Evolutionary conservation across 2,888 invertebrate species (phyloP).

Genomic region (Eupithecia subfuscata): DNA sequence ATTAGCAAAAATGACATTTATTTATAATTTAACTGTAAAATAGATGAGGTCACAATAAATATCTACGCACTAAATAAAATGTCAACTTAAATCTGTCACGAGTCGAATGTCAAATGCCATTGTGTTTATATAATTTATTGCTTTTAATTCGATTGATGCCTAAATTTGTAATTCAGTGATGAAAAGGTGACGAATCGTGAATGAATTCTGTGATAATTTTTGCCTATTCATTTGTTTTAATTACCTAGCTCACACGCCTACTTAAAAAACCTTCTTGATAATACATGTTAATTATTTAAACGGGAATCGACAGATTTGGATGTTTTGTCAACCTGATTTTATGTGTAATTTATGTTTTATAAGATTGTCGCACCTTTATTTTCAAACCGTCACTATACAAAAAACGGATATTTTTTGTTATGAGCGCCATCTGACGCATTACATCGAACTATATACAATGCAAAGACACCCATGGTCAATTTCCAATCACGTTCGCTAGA

Average conservation of each 20-base stretch:
- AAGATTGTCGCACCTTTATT: too few relatives aligned
- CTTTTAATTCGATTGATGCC: not conserved
- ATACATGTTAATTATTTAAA: not conserved
- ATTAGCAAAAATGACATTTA: constrained; percentile 35
- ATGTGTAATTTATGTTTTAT: too few relatives aligned
- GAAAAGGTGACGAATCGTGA: not conserved
- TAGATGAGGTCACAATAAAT: constrained; percentile 17
- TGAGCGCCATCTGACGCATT: too few relatives aligned
- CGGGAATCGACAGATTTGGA: too few relatives aligned
- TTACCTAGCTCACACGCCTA: not conserved
- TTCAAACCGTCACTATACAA: too few relatives aligned
- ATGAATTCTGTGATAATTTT: not conserved
- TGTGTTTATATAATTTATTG: not conserved
- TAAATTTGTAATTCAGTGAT: not conserved
- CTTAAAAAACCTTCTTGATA: too few relatives aligned
- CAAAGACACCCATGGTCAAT: too few relatives aligned
- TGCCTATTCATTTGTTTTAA: not conserved
- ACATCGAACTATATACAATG: too few relatives aligned
- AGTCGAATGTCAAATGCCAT: constrained; percentile 3
- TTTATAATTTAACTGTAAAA: constrained; percentile 27
- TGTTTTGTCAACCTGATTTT: too few relatives aligned
- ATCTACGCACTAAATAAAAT: constrained; percentile 16
- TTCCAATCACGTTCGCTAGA: too few relatives aligned
- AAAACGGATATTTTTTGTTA: too few relatives aligned
- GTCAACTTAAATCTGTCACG: constrained; percentile 15